Conservation (phyloP, 2,797 vertebrate genomes). For the Pachyuromys duprasi region DNA sequence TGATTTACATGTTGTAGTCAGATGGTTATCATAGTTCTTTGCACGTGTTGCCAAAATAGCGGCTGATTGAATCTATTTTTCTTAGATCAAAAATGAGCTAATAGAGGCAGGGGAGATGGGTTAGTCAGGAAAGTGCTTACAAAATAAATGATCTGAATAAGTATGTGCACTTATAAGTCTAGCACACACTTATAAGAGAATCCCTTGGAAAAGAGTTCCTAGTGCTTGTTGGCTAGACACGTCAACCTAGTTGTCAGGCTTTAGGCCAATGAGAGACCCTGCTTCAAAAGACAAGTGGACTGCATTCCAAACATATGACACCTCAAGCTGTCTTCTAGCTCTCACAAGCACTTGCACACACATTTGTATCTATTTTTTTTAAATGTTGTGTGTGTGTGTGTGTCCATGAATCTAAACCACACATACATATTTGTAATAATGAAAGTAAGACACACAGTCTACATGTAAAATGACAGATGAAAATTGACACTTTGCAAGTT, state of each 20-base stretch:
- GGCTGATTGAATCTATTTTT: slow-evolving; percentile 43
- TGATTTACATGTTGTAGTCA: slow-evolving; percentile 48
- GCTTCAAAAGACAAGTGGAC: neutral
- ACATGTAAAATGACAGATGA: neutral
- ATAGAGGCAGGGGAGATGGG: neutral
- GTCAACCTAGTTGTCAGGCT: neutral
- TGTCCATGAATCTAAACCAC: neutral
- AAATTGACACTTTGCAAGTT: neutral
- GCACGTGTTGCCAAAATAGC: slow-evolving; percentile 33
- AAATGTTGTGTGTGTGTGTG: neutral
- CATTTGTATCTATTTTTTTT: neutral
- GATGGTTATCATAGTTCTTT: slow-evolving; percentile 12
- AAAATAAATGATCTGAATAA: neutral
- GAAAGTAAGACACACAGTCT: neutral
- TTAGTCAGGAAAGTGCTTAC: neutral
- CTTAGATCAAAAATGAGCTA: slow-evolving; percentile 39
- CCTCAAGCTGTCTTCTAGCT: neutral
- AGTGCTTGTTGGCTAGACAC: neutral
- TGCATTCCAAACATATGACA: neutral
- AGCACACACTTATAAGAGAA: too few species aligned
- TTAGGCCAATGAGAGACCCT: neutral
- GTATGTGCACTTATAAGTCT: too few species aligned
- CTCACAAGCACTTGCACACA: neutral
- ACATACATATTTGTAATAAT: neutral
- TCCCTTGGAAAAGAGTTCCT: neutral